Evolutionary conservation across 1,140 invertebrate species (phyloP), one percentile per base, ranked within the genome.

Genomic region (Drosophila nasuta): DNA sequence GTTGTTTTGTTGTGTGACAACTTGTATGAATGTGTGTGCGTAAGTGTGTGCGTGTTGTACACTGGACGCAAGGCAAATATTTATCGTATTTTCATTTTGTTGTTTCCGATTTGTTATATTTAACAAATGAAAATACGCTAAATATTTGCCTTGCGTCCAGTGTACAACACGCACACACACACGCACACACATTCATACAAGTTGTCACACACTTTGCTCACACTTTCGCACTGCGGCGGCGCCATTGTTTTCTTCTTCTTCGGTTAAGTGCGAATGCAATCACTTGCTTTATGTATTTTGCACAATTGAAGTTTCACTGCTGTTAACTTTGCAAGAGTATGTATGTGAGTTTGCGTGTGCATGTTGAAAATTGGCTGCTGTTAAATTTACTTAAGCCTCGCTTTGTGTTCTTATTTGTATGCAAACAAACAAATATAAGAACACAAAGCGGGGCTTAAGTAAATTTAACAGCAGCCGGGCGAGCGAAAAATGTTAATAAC

Each of bases 401-500:
- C 8, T 30, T 57, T 64, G 6, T 48, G 11, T 48, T 17, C 10
- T 20, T 25, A 1, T 25, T 48, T n/a, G 1, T 54, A 11, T 77
- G 46, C 43, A 64, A 65, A 65, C 3, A 25, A 25, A 25, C 20
- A 35, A 54, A n/a, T 25, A 48, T 0, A 48, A 20, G 10, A 17
- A 48, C 11, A 48, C 13, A 64, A 57, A 30, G 8, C 15, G 35
- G 57, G 38, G 45, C 30, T 73, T 52, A 73, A 67, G 43, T 41
- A 65, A 71, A 72, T 76, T 33, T 38, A 60, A 59, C 38, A 48
- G 52, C 38, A 71, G 58, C 25, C 48, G 45, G 58, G 64, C 49
- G 71, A 83, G 68, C 62, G 75, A 87, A 68, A 78, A 63, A 77
- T 78, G 70, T 63, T 60, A 72, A 75, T 78, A 87, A 80, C 67